Base-by-base conservation (phyloP, 2,888 invertebrate genomes). In the Julus scanicus region DNA sequence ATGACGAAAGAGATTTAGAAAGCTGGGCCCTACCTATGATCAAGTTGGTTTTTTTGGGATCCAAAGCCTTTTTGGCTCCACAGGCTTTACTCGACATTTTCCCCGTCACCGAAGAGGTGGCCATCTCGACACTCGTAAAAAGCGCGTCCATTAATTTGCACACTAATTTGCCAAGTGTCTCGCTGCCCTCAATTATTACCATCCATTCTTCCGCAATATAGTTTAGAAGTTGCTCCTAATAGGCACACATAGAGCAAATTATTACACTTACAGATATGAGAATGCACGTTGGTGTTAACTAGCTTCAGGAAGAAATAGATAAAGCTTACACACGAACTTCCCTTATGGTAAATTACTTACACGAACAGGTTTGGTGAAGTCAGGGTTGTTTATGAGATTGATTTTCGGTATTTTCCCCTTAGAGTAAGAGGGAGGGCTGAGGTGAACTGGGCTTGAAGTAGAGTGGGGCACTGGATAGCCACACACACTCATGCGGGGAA, bases 21-120 rank as follows among this genome's bases (percentile, higher is more conserved):
- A 80, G 80, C 80, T 80, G 80, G 80, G 9, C 80, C 85, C 49
- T 86, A 86, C 86, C 86, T 39, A 86, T 86, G 39, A 86, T 57
- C 57, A 86, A 86, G 57, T 57, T 86, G 57, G 86, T 57, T 40
- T 57, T 53, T 39, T 57, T 57, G 57, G 86, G 86, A 86, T 86
- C 86, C 48, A 86, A 57, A 86, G 86, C 86, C 57, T 86, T 86
- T 53, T 86, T 86, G 15, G 86, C 86, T 86, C 57, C 86, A 29
- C 49, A 86, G 39, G 86, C 39, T 39, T 57, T 48, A 39, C 53
- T 40, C 37, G 86, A 86, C 57, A 57, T 86, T 86, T 86, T 86
- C 29, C 86, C 86, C 49, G 86, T 86, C 48, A 86, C 86, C 53
- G 86, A 86, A 86, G 53, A 57, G 49, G 39, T 86, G 86, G 86